A percentile compares a stretch with the other conserved stretches of the same genome.
Evolutionary conservation across 2,113 vertebrate genomes (phyloP).

Genomic region (Monarcha castaneiventris): DNA sequence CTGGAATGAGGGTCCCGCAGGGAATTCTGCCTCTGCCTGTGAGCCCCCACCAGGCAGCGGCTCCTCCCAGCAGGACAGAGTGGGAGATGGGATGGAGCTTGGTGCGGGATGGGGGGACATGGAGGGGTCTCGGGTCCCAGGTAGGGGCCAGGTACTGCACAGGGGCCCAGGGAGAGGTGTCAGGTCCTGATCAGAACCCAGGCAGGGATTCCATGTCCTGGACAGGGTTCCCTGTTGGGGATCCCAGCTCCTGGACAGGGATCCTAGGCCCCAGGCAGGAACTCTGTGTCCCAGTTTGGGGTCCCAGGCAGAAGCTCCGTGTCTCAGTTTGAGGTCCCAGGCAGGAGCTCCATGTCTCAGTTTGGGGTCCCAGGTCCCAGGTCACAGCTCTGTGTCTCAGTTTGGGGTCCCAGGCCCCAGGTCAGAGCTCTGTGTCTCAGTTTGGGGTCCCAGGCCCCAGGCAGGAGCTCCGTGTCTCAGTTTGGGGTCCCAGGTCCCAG

Average conservation of each 20-base stretch:
- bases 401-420: background rate
- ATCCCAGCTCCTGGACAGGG: background rate
- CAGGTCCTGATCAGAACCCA: background rate
- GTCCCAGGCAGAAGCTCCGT: background rate
- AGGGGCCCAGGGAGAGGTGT: background rate
- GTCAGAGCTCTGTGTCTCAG: background rate
- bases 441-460: no score
- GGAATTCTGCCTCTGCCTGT: background rate
- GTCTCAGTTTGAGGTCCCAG: background rate
- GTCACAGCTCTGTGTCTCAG: background rate
- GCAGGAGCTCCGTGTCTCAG: background rate
- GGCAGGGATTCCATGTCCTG: background rate
- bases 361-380: background rate
- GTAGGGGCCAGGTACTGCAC: no score
- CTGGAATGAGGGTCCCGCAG: fast-evolving
- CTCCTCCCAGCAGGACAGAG: background rate
- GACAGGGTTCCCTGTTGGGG: background rate
- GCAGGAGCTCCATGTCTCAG: background rate
- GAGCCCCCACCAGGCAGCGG: background rate
- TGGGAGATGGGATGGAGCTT: background rate
- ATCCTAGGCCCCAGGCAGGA: no score
- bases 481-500: background rate
- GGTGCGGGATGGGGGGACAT: background rate
- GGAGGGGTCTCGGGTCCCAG: background rate
- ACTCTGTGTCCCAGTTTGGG: background rate